Base-by-base conservation (phyloP, 2,888 invertebrate species). In the Drosophila vallismaia region DNA sequence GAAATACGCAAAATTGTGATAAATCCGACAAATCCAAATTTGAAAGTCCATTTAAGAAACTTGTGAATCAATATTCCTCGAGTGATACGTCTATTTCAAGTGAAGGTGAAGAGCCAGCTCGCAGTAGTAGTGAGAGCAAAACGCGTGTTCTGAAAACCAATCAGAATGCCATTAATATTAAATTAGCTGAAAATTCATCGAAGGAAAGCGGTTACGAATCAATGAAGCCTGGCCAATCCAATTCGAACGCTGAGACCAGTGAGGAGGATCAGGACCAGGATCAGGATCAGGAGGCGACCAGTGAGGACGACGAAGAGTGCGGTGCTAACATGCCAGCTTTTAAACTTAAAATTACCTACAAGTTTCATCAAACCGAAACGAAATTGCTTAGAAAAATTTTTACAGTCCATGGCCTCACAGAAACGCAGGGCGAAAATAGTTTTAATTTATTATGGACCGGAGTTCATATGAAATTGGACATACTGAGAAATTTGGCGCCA, bases 361-460 rank as follows among this genome's bases (percentile, higher is more conserved):
- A 96, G 91, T 94, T 95, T 72, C 94, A 95, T 72, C 96, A 96
- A 91, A 95, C 96, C 5, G 96, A 97, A 91, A 96, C 96, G 0
- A 96, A 95, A 90, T 93, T 97, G 40, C 92, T 97, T 51, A 94
- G 95, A 70, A 94, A 95, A 75, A 91, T 97, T 54, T 93, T 97
- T 12, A 94, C 95, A 86, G 95, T 95, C 8, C 97, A 97, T 89
- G 97, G 97, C 0, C 92, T 97, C 24, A 92, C 92, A 50, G 97
- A 97, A 92, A 94, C 94, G 14, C 86, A 90, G 0, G 94, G 95
- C 60, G 96, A 96, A 89, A 92, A 93, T 28, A 94, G 95, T 89
- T 98, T 95, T 92, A 98, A 97, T 91, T 92, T 98, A 46, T 91
- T 98, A 54, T 98, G 98, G 98, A 97, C 97, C 33, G 98, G 98